phyloP scores from a whole-genome alignment of 2,113 vertebrate genomes.

The Alosa alosa region DNA sequence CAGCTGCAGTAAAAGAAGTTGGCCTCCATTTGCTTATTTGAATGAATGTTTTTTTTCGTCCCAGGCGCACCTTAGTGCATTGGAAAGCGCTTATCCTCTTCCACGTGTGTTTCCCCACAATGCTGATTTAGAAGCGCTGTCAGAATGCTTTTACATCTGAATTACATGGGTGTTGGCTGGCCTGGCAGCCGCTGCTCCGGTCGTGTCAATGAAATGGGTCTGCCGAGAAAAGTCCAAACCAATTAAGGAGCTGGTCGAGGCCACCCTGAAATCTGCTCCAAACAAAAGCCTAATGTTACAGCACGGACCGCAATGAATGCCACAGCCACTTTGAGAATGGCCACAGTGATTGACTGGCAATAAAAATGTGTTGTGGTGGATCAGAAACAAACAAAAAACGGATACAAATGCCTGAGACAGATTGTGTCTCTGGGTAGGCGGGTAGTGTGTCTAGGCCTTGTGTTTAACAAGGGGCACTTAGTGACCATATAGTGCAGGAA shows the following conservation, averaged over 20 bases:
- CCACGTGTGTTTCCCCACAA: not conserved
- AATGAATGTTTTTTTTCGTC: not conserved
- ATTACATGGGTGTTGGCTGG: not conserved
- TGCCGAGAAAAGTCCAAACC: not conserved
- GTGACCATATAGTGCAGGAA: not conserved
- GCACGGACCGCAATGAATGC: not conserved
- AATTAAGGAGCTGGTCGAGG: not conserved
- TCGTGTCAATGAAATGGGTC: not conserved
- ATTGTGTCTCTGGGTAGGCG: not conserved
- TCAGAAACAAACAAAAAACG: not conserved
- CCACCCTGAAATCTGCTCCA: not conserved
- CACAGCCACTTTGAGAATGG: not conserved
- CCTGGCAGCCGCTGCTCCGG: not conserved
- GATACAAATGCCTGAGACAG: not conserved
- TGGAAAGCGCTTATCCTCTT: constrained; percentile 13
- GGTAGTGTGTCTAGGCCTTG: not conserved
- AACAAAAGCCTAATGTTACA: not conserved
- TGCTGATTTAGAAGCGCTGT: not conserved
- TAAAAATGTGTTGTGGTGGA: not conserved
- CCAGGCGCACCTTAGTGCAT: not conserved
- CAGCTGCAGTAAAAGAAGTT: not conserved
- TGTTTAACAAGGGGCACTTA: not conserved
- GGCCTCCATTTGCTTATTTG: not conserved
- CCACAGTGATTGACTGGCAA: not conserved
- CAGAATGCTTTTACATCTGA: constrained; percentile 11